Base-by-base conservation (phyloP, 2,888 invertebrate genomes). In the Drosophila conformis region DNA sequence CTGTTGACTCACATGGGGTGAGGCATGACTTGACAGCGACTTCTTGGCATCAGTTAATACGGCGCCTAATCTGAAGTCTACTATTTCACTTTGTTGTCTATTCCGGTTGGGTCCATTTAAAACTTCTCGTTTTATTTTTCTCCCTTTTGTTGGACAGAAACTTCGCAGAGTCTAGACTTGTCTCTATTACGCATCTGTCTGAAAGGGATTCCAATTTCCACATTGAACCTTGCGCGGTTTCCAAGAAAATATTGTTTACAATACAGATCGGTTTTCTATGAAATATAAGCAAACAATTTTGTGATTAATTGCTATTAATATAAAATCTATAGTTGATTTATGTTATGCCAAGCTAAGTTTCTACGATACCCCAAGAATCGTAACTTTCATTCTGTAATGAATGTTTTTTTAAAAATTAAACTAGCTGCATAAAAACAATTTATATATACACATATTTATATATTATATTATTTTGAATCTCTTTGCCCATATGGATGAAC, bases 11-110 rank as follows among this genome's bases (percentile, higher is more conserved):
- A 42, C 57, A 57, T 57, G 42, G 21, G 10, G 15, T 40, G 57
- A 25, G 38, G 7, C 40, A 10, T 21, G 10, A n/a, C 29, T 40
- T 57, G 25, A n/a, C 27, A 18, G 67, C 21, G 49, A 13, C 33
- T 53, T 40, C 53, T 42, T 46, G 76, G 66, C 63, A 56, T 71
- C 76, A 75, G 80, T 75, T 83, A 83, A 58, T 51, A 61, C 46
- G 13, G n/a, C 13, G 40, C 61, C 54, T 64, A 78, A 84, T 84
- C 78, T 46, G 10, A 31, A 40, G 56, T 54, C 68, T 56, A 42
- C 56, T 83, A 72, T 62, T 66, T 53, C 56, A 71, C 52, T 52
- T 27, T 15, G 40, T 18, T 29, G 57, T 42, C 40, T 18, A 42
- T 35, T 51, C 13, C 21, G 11, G 6, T 36, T 31, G 13, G 27